Evolutionary conservation across 92 coral and sea anemone genomes (phyloP).

Genomic region (Pocillopora meandrina): DNA sequence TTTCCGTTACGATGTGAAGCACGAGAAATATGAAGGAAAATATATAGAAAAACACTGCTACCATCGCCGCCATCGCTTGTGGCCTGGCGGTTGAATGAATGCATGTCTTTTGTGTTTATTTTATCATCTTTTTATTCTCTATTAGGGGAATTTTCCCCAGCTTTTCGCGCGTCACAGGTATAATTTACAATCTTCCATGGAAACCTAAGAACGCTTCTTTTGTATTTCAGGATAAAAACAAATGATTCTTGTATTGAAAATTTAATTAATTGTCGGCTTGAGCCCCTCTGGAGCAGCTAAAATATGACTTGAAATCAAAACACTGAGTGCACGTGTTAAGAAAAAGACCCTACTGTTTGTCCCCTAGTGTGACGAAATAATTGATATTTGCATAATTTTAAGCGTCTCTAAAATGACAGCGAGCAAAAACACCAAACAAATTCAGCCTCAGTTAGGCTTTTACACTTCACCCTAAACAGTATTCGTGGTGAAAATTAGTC

Average conservation of each 20-base stretch:
- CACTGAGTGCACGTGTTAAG: too few species aligned
- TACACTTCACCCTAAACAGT: too few species aligned
- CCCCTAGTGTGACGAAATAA: too few species aligned
- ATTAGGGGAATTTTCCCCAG: conserved; percentile 19
- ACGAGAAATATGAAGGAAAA: background rate
- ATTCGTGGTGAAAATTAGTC: too few species aligned
- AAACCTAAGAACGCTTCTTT: background rate
- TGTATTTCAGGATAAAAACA: background rate
- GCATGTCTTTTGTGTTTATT: background rate
- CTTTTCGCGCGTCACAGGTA: background rate
- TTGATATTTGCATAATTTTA: too few species aligned
- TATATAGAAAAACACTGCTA: background rate
- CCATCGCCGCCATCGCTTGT: conserved; percentile 28
- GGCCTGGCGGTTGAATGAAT: background rate
- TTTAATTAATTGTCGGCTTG: background rate
- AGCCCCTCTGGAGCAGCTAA: background rate
- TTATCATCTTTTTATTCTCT: background rate
- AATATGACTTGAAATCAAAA: too few species aligned
- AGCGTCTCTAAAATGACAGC: too few species aligned
- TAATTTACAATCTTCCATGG: background rate
- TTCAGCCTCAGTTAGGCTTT: too few species aligned
- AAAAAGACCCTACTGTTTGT: too few species aligned
- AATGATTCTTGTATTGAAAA: background rate
- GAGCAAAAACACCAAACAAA: too few species aligned
- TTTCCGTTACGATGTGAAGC: background rate